These are phyloP conservation scores for Eupithecia centaureata DNA, from an alignment of 2,888 invertebrate genomes.

Conservation along the genomic window DNA sequence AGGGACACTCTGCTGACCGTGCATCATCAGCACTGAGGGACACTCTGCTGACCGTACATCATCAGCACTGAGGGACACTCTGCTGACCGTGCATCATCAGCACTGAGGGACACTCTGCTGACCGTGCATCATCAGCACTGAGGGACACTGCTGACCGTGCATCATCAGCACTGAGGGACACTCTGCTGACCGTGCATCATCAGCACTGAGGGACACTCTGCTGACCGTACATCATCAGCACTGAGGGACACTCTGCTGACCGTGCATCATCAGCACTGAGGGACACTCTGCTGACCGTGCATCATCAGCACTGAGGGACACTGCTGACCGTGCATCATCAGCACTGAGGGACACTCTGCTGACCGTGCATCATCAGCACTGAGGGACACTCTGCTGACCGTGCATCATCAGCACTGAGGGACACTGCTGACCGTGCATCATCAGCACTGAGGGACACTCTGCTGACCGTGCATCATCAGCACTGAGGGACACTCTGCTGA, in stretches of 20 bases:
- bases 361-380: slow-evolving; percentile 96
- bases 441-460: slow-evolving; percentile 94
- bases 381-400: slow-evolving; percentile 94
- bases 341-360: too few relatives aligned
- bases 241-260: slow-evolving; percentile 95
- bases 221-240: slow-evolving; percentile 97
- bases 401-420: too few relatives aligned
- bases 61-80: too few relatives aligned
- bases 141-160: slow-evolving; percentile 96
- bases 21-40: slow-evolving; percentile 96
- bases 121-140: too few relatives aligned
- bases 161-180: slow-evolving; percentile 96
- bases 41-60: slow-evolving; percentile 93
- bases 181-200: slow-evolving; percentile 92
- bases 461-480: slow-evolving; percentile 91
- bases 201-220: too few relatives aligned
- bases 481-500: too few relatives aligned
- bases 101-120: slow-evolving; percentile 93
- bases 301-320: slow-evolving; percentile 97
- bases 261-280: too few relatives aligned
- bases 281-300: slow-evolving; percentile 96
- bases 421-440: slow-evolving; percentile 97
- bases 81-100: slow-evolving; percentile 97
- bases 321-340: slow-evolving; percentile 92
- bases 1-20: too few relatives aligned